Conservation (phyloP, 2,888 invertebrate genomes). For the Chromoteleia sp. region DNA sequence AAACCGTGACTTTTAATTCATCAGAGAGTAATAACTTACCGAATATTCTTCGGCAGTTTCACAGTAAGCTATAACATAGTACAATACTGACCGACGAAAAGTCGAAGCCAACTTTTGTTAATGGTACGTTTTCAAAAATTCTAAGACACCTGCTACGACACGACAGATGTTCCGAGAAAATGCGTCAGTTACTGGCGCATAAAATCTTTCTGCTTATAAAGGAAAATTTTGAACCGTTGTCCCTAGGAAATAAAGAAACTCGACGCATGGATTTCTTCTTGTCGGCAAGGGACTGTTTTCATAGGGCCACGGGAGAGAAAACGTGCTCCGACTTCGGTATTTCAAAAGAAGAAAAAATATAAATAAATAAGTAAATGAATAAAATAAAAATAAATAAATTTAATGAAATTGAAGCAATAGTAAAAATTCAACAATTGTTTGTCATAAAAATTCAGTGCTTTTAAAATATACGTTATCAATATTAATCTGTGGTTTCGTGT, state of each 20-base stretch:
- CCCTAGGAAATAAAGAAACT: constrained; percentile 26
- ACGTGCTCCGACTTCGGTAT: constrained; percentile 7
- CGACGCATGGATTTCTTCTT: background rate
- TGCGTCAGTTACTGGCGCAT: constrained; percentile 10
- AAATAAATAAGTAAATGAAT: too few relatives aligned
- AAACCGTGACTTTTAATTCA: too few relatives aligned
- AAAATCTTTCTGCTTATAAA: constrained; percentile 8
- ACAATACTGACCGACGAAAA: background rate
- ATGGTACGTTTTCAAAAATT: background rate
- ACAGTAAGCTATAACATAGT: too few relatives aligned
- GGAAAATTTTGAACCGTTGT: constrained; percentile 1
- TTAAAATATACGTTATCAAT: too few relatives aligned
- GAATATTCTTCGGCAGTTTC: too few relatives aligned
- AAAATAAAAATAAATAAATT: too few relatives aligned
- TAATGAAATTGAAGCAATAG: too few relatives aligned
- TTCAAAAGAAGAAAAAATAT: too few relatives aligned
- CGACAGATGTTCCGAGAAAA: constrained; percentile 15
- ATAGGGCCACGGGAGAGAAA: background rate
- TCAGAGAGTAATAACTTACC: too few relatives aligned
- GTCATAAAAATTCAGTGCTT: too few relatives aligned
- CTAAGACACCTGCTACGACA: background rate
- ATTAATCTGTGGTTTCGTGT: too few relatives aligned
- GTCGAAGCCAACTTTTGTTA: background rate
- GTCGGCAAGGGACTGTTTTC: constrained; percentile 1
- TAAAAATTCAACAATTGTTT: too few relatives aligned